A percentile compares a stretch with the other conserved stretches of the same genome.
Conservation (phyloP, 2,888 invertebrate genomes). For the Osedax fenrisi region DNA sequence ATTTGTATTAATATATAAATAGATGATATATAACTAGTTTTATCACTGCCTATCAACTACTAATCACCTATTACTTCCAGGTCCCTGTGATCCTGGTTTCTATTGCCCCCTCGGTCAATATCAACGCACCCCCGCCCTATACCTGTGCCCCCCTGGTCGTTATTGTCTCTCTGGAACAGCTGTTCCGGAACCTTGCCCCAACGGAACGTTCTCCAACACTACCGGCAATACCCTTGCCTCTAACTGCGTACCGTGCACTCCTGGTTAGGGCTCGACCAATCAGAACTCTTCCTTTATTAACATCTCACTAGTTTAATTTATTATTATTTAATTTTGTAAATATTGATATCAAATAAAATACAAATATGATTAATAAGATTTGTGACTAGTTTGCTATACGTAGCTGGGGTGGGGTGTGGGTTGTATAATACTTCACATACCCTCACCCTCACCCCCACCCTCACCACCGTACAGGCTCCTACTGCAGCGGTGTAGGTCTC, state of each 20-base stretch:
- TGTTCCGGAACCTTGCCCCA: constrained; percentile 40
- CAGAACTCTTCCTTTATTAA: too few relatives aligned
- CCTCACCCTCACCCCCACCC: background rate
- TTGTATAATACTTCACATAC: too few relatives aligned
- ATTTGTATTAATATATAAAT: too few relatives aligned
- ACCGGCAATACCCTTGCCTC: constrained; percentile 41
- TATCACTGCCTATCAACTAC: too few relatives aligned
- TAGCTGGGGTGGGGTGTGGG: too few relatives aligned
- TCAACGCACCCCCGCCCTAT: constrained; percentile 37
- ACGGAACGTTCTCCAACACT: constrained; percentile 45
- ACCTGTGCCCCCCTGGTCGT: constrained; percentile 41
- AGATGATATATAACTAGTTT: too few relatives aligned
- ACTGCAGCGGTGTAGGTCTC: constrained; percentile 42
- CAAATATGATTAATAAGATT: too few relatives aligned
- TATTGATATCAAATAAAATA: too few relatives aligned
- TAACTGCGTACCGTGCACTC: constrained; percentile 45
- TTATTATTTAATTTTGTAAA: too few relatives aligned
- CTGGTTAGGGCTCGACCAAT: constrained; percentile 40
- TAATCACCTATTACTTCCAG: too few relatives aligned
- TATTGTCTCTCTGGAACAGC: constrained; percentile 43
- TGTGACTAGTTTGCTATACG: too few relatives aligned
- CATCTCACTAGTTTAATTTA: too few relatives aligned
- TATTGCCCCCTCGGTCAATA: constrained; percentile 44
- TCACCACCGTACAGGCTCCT: constrained; percentile 39
- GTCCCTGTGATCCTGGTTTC: constrained; percentile 42